Base-by-base conservation (phyloP, 2,797 vertebrate genomes). In the Sphaeramia orbicularis region DNA sequence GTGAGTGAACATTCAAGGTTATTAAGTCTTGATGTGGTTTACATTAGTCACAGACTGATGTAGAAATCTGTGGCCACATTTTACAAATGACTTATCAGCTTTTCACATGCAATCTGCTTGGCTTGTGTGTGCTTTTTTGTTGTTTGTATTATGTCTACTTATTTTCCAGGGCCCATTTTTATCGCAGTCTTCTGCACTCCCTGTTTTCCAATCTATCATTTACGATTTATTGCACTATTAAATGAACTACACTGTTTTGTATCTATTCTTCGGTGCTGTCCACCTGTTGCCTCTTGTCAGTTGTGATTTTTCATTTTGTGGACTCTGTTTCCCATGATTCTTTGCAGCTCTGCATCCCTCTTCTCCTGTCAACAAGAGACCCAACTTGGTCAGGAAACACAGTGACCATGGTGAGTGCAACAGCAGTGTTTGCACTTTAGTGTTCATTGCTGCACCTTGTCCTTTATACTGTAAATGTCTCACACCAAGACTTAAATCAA, bases 351-450 rank as follows among this genome's bases (percentile, higher is more conserved):
- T 63, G 51, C 84, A 1, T 4, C 65, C 80, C 1, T 2, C 69
- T 51, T 49, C 60, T 79, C 77, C 82, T 49, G 80, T 55, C 52
- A 91, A 86, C 82, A 88, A 89, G 68, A 88, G 50, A 52, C 51
- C 65, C 57, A 94, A 93, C 87, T 77, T 92, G 78, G 92, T 91
- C 81, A 90, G 84, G 56, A 91, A 93, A 65, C 78, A 76, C 7
- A 82, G 55, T 49, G 80, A 87, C 40, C 86, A 91, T 42, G 92
- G 93, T 95, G 80, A 94, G 90, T 44, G 70, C 38, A 52, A 65
- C 57, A 74, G 70, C 38, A 50, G 45, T 51, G 16, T 37, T 45
- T 53, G 43, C 58, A 30, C 37, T 49, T 53, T 73, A 53, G 60
- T 74, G 42, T 67, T 40, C 19, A 69, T 24, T 50, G 71, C 60